Conservation (phyloP, 2,888 invertebrate species). For the Agrochola litura region DNA sequence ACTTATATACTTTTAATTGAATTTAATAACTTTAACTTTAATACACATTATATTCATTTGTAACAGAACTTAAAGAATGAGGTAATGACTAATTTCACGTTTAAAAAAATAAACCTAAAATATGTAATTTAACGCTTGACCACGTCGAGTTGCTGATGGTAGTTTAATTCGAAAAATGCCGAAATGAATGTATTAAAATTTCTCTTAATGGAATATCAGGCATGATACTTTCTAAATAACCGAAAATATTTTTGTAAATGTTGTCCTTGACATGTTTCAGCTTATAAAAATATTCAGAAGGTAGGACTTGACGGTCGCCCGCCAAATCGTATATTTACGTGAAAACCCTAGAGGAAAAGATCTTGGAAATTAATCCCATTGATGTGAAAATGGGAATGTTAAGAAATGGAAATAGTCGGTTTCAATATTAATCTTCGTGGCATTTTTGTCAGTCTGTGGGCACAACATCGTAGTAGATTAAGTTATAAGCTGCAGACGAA, state of each 20-base stretch:
- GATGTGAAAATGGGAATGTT: constrained; percentile 27
- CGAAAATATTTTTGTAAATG: neutral
- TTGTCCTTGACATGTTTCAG: neutral
- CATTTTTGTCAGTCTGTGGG: neutral
- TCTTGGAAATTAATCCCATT: constrained; percentile 34
- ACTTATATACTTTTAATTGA: no score
- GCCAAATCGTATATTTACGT: constrained; percentile 24
- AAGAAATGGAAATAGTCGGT: constrained; percentile 11
- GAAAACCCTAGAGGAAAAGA: constrained; percentile 18
- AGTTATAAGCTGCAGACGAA: neutral
- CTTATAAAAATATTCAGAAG: constrained; percentile 14
- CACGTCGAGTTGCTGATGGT: neutral
- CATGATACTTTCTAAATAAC: neutral
- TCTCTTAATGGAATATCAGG: neutral
- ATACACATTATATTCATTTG: no score
- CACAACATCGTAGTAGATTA: neutral
- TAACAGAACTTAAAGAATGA: no score
- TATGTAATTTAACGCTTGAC: no score
- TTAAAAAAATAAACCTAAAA: no score
- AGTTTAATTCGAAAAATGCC: neutral
- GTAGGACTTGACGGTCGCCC: neutral
- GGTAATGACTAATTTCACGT: no score
- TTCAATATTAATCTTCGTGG: constrained; percentile 21
- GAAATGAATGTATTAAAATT: neutral
- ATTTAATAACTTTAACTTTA: no score